Evolutionary conservation across 2,888 invertebrate species (phyloP), one percentile per base, ranked within the genome.

Genomic region (Furcula furcula): DNA sequence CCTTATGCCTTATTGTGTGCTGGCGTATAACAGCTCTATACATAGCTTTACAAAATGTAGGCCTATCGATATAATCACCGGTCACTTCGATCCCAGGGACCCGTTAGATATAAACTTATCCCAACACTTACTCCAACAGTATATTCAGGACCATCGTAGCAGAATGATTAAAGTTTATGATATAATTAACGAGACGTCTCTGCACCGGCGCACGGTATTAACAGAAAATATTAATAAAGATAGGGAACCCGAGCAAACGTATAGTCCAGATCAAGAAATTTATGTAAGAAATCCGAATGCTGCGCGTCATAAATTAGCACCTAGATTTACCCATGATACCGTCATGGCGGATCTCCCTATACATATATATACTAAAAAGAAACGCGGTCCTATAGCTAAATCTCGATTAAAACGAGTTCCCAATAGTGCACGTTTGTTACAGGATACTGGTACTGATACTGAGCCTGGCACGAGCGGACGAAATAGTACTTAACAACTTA

Each of bases 291-390:
- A 57, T 11, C 56, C 56, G 0, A 6, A 30, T 0, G 54, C 60
- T 0, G 7, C 1, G n/a, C 21, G 58, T 5, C 51, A 57, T 23
- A 62, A 58, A 22, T 6, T 55, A 10, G 55, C 56, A 3, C 51
- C 56, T 0, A 43, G 58, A 3, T 57, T 34, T 9, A 57, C 50
- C 0, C 48, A 52, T 0, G 58, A 59, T 10, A 49, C 21, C 0
- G 58, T 55, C 0, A 4, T 60, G 6, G 53, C 53, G 0, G 42
- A 63, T 12, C 26, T 57, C 0, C 59, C 57, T 0, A 55, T 57
- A 2, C 60, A 58, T 15, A 48, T 54, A 0, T 56, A 56, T 15
- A 55, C 56, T n/a, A n/a, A n/a, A n/a, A n/a, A n/a, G n/a, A n/a
- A n/a, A n/a, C n/a, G n/a, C n/a, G n/a, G n/a, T n/a, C n/a, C n/a